Evolutionary conservation across 2,888 invertebrate genomes (phyloP), one percentile per base, ranked within the genome.

Genomic region (Itoplectis maculator): DNA sequence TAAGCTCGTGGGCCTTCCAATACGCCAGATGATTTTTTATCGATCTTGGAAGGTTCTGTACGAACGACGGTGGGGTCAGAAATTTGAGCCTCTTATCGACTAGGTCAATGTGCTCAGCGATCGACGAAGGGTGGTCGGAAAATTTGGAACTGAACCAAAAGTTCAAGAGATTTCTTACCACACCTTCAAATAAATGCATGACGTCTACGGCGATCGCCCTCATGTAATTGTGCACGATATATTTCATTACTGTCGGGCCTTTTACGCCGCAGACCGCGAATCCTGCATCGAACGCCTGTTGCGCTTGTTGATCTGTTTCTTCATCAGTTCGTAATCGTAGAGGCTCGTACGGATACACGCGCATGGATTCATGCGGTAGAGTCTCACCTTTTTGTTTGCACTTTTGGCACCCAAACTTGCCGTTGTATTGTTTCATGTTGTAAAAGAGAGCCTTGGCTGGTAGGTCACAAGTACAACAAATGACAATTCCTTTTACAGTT

Each of bases 111-210:
- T 47, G 29, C 13, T 54, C 20, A 6, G n/a, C 20, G 1, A 69
- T 20, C 9, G 79, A 73, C 35, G 5, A 29, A 29, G 51, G 49
- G n/a, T 69, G 49, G 40, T 35, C 29, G 2, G 13, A 23, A 51
- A 45, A 37, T 15, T 8, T 2, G n/a, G 8, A 6, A 0, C 13
- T 5, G 29, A 80, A 74, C 79, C 68, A 74, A 5, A 75, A 35
- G 3, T 40, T 6, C 0, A 74, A 23, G 3, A 79, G 35, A 2
- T 42, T 45, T 51, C 49, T 68, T 0, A 74, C 61, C 0, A 74
- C 54, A 23, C 79, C 79, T 18, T 47, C 20, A 47, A 61, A 66
- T 0, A 69, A 73, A 59, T 79, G 74, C 79, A 74, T 74, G 0
- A n/a, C 23, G 61, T 79, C 74, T 0, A 80, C 47, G 0, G 74